These are phyloP conservation scores for Buphagus erythrorhynchus DNA, from an alignment of 2,797 vertebrate species.

Conservation along the genomic window DNA sequence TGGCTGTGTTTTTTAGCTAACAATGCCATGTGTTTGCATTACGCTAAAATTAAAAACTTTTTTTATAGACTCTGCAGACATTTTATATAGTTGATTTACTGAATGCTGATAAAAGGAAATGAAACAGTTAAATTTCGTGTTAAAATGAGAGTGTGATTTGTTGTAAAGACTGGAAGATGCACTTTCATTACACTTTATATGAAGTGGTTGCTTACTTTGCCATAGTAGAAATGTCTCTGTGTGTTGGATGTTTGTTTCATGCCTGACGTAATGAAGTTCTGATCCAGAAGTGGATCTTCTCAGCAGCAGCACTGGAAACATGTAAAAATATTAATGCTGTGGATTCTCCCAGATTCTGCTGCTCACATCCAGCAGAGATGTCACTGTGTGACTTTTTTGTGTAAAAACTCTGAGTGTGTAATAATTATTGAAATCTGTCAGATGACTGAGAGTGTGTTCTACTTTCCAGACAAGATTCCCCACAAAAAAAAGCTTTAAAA, in stretches of 20 bases:
- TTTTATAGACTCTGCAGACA: background rate
- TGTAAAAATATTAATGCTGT: background rate
- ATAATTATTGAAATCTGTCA: background rate
- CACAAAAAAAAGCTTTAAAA: background rate
- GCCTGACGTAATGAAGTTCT: rapidly evolving
- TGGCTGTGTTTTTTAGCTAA: conserved; percentile 35
- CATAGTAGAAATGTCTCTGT: background rate
- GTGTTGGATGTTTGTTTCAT: background rate
- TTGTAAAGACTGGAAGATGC: background rate
- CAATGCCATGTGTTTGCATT: conserved; percentile 22
- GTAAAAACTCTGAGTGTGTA: background rate
- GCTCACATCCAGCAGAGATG: background rate
- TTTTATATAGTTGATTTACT: background rate
- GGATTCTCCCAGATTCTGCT: background rate
- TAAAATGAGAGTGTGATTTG: background rate
- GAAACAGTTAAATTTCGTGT: background rate
- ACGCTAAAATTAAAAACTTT: background rate
- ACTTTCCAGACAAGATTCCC: background rate
- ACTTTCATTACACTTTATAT: background rate
- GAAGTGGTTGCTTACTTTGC: background rate
- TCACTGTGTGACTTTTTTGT: background rate
- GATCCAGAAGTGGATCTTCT: background rate
- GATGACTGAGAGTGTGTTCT: background rate
- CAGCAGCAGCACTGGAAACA: background rate
- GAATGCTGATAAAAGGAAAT: background rate